These are phyloP conservation scores for Drosophila repletoides DNA, from an alignment of 1,140 invertebrate species.

Conservation along the genomic window DNA sequence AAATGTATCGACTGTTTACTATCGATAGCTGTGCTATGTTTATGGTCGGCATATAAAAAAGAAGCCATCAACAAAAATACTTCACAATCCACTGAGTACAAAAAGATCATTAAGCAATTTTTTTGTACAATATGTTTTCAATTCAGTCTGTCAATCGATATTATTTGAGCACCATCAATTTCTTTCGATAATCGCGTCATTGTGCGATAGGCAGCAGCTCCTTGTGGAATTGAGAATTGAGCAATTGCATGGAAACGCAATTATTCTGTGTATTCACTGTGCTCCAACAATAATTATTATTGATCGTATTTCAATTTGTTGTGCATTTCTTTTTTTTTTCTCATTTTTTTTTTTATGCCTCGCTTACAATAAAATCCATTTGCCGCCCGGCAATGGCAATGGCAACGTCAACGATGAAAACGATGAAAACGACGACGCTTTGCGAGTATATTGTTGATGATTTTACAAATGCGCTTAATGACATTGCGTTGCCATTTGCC, in stretches of 20 bases:
- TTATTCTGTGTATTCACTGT: conserved; percentile 75
- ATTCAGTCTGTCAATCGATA: conserved; percentile 21
- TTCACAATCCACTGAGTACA: conserved; percentile 3
- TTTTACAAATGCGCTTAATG: conserved; percentile 80
- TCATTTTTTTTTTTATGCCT: conserved; percentile 69
- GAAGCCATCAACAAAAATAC: background rate
- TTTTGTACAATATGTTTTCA: background rate
- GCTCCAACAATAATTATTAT: conserved; percentile 74
- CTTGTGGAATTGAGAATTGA: conserved; percentile 77
- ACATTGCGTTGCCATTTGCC: conserved; percentile 55
- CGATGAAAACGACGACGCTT: conserved; percentile 39
- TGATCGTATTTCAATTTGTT: conserved; percentile 79
- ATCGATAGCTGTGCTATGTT: too few relatives aligned
- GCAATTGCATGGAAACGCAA: conserved; percentile 79
- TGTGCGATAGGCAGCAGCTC: conserved; percentile 51
- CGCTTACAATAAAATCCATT: conserved; percentile 60
- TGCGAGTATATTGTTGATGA: conserved; percentile 60
- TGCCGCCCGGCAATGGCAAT: conserved; percentile 34
- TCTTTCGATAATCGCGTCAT: conserved; percentile 38
- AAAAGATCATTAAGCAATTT: conserved; percentile 14
- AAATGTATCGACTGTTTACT: conserved; percentile 10
- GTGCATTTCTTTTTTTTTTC: too few relatives aligned
- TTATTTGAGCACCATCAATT: conserved; percentile 46
- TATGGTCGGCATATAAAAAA: too few relatives aligned
- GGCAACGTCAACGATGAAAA: background rate